Evolutionary conservation across 2,888 invertebrate genomes (phyloP).

Genomic region (Frankliniella fusca): DNA sequence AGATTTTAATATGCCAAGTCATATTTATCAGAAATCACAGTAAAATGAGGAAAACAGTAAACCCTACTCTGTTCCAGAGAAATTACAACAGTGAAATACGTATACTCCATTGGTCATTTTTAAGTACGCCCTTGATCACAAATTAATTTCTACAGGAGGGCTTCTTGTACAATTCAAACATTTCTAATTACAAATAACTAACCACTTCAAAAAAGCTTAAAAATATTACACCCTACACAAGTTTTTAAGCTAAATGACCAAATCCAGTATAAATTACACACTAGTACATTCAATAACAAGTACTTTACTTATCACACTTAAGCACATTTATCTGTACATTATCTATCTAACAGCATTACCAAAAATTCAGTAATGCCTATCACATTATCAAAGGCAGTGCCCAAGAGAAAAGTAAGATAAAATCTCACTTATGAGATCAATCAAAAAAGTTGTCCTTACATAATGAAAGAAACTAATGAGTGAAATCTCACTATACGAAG

Average conservation of each 20-base stretch:
- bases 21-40: not conserved
- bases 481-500: not conserved
- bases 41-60: not conserved
- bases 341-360: not conserved
- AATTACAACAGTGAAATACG: slow-evolving; percentile 1
- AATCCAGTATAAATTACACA: too few species aligned
- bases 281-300: too few species aligned
- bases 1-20: not conserved
- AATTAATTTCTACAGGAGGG: not conserved
- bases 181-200: not conserved
- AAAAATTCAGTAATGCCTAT: slow-evolving; percentile 20
- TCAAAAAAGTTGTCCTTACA: not conserved
- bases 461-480: not conserved
- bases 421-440: slow-evolving; percentile 25
- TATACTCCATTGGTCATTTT: slow-evolving; percentile 16
- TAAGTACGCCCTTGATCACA: slow-evolving; percentile 28
- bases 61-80: not conserved
- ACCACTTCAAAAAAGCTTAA: not conserved
- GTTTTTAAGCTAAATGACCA: too few species aligned
- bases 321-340: too few species aligned
- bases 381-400: slow-evolving; percentile 12
- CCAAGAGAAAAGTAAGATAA: not conserved
- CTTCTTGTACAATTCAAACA: not conserved
- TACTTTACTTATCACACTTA: too few species aligned
- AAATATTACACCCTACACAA: too few species aligned